Evolutionary conservation across 23 tunicate species (phyloP).

Genomic region (Halocynthia aurantium): DNA sequence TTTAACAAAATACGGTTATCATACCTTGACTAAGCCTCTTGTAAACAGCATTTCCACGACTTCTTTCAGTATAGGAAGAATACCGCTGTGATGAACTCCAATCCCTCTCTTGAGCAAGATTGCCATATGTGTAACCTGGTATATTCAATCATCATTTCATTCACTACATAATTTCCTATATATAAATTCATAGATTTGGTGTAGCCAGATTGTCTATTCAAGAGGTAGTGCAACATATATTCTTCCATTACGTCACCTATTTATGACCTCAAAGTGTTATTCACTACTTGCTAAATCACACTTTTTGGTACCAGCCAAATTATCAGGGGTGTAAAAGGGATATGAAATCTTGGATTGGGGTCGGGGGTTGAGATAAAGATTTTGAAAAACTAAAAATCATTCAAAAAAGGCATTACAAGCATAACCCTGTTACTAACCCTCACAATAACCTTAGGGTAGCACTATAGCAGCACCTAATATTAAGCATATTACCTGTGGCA

Average conservation of each 20-base stretch:
- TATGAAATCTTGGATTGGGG: too few species aligned
- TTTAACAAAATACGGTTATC: not conserved
- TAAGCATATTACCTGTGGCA: constrained; percentile 58
- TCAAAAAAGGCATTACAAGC: too few species aligned
- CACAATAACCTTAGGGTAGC: too few species aligned
- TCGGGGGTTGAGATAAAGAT: too few species aligned
- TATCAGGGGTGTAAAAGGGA: too few species aligned
- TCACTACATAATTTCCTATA: not conserved
- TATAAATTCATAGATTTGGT: not conserved
- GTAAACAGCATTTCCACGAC: constrained; percentile 95
- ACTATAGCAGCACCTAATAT: too few species aligned
- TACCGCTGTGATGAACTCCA: constrained; percentile 93
- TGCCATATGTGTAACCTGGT: constrained; percentile 63
- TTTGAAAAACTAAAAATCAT: too few species aligned
- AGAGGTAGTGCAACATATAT: not conserved
- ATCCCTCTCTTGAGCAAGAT: constrained; percentile 59
- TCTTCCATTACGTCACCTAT: not conserved
- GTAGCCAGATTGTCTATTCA: not conserved
- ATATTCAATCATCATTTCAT: not conserved
- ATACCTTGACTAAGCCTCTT: constrained; percentile 87
- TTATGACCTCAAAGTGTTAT: not conserved
- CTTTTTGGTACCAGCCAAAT: too few species aligned
- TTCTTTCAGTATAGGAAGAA: constrained; percentile 93
- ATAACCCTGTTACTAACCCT: too few species aligned
- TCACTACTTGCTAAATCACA: not conserved